phyloP scores from a whole-genome alignment of 2,797 vertebrate species.

The Eutrigla gurnardus region DNA sequence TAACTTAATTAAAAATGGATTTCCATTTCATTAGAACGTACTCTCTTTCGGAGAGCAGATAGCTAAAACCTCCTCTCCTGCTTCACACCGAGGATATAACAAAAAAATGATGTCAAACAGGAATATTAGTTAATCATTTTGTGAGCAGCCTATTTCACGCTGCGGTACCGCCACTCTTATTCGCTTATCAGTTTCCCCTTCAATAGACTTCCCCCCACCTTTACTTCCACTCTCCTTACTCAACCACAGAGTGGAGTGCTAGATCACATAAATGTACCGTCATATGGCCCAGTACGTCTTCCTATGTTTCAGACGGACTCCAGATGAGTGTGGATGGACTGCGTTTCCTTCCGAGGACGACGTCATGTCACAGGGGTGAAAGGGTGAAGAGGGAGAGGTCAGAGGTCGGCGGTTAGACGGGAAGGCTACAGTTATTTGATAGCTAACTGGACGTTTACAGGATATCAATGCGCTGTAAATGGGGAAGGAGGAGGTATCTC shows the following conservation, averaged over 20 bases:
- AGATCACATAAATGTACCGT: constrained; percentile 38
- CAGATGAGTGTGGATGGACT: neutral
- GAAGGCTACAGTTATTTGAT: constrained; percentile 37
- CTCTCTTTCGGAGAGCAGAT: constrained; percentile 28
- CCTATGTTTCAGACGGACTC: constrained; percentile 4
- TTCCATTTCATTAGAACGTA: constrained; percentile 49
- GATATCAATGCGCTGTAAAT: constrained; percentile 47
- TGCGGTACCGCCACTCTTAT: constrained; percentile 19
- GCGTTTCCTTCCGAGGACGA: constrained; percentile 10
- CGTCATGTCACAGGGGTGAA: constrained; percentile 4
- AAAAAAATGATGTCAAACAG: constrained; percentile 56
- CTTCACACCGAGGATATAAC: constrained; percentile 33
- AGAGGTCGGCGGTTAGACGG: constrained; percentile 25
- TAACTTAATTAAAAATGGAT: constrained; percentile 66
- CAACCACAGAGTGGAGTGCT: constrained; percentile 23
- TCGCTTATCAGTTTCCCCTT: constrained; percentile 53
- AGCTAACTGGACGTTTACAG: constrained; percentile 42
- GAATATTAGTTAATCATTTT: constrained; percentile 65
- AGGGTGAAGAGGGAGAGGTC: constrained; percentile 37
- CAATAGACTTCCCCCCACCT: constrained; percentile 31
- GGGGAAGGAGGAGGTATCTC: constrained; percentile 29
- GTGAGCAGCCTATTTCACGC: constrained; percentile 62
- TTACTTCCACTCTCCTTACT: constrained; percentile 41
- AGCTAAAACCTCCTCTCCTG: constrained; percentile 29
- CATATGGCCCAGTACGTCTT: constrained; percentile 1